Conservation (phyloP, 1,140 invertebrate genomes). For the Eriosoma lanigerum region DNA sequence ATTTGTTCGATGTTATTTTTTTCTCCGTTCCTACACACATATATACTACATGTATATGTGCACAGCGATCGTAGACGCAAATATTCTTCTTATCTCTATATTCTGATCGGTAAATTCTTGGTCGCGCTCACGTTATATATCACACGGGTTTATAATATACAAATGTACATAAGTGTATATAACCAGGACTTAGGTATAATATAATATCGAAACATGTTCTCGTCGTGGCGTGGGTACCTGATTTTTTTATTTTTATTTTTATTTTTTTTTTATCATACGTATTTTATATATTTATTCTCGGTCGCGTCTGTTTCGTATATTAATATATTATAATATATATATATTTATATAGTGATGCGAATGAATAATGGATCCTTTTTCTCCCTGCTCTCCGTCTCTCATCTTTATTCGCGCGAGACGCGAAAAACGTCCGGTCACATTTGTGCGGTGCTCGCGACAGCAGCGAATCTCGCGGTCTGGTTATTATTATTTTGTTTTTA, state of each 20-base stretch:
- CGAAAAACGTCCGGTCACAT: not conserved
- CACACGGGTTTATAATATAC: not conserved
- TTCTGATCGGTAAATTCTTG: not conserved
- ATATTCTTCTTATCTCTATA: not conserved
- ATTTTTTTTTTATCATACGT: not conserved
- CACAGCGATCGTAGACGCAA: too few species aligned
- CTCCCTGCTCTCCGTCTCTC: not conserved
- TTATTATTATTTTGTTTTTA: too few species aligned
- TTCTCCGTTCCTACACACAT: too few species aligned
- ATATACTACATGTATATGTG: too few species aligned
- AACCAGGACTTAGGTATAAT: not conserved
- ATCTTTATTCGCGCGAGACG: too few species aligned
- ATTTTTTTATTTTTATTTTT: not conserved
- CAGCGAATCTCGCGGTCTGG: too few species aligned
- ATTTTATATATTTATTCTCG: not conserved
- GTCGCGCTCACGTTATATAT: not conserved
- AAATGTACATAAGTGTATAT: not conserved
- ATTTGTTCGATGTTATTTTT: not conserved
- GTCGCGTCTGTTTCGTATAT: too few species aligned
- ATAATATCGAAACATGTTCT: constrained; percentile 1
- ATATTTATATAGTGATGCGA: not conserved
- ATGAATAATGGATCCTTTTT: constrained; percentile 36
- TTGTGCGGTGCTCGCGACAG: not conserved
- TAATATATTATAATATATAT: constrained; percentile 3
- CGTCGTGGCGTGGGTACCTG: constrained; percentile 6